Evolutionary conservation across 2,113 vertebrate genomes (phyloP), one percentile per base, ranked within the genome.

Genomic region (Salvelinus alpinus): DNA sequence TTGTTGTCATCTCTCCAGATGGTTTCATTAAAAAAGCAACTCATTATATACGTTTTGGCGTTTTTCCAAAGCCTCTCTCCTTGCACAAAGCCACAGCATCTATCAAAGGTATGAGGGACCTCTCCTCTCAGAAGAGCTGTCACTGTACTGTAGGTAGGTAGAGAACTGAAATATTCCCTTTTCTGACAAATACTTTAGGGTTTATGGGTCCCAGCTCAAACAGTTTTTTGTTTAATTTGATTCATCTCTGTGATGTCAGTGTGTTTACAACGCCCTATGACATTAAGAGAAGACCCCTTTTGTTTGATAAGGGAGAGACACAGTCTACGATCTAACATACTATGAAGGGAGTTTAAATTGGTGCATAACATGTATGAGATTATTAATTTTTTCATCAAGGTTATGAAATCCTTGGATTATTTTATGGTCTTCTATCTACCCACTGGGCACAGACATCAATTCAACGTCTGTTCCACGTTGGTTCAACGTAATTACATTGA

Each of bases 1-100:
- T 82, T 16, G 57, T 80, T 67, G 66, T 79, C 66, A 60, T 79
- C 78, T 77, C 47, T 77, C 69, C 77, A 84, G 82, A 87, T 84
- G 72, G 80, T 87, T 87, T 79, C 62, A 87, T 83, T 84, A 78
- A 82, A 81, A 59, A 51, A 57, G 25, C 57, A 72, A 76, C 68
- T 80, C 74, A 86, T 85, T 84, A 68, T 70, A 80, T 82, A 71
- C 74, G 54, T 78, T 82, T 60, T 34, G 78, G 78, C 72, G 67
- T n/a, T 73, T 81, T 84, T 82, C 78, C 75, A 83, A 82, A 80
- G 69, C 74, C 31, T 57, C 67, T 72, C 57, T 72, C 72, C 60
- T 29, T 48, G 73, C 64, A 78, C 0, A 7, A 79, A 62, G 59
- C 67, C 14, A 3, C 22, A 5, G 22, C 27, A 31, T 14, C 24